Evolutionary conservation across 2,797 vertebrate species (phyloP).

Genomic region (Numenius phaeopus): DNA sequence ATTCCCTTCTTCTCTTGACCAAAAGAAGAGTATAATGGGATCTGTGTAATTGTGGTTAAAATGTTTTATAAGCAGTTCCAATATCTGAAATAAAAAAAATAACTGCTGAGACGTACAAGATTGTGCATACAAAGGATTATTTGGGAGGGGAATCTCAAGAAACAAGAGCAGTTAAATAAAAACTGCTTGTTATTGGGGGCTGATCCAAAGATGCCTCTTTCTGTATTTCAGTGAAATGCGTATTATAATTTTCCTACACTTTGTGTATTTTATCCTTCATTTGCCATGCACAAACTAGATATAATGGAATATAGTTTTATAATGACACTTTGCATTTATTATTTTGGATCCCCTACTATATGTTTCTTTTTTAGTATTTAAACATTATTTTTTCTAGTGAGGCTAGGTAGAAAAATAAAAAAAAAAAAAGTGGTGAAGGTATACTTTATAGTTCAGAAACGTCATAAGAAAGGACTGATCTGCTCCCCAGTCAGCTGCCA

Average conservation of each 20-base stretch:
- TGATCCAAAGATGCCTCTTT: neutral
- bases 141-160: neutral
- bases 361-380: neutral
- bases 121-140: neutral
- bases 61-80: neutral
- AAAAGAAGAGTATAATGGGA: neutral
- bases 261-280: neutral
- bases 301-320: neutral
- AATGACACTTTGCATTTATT: neutral
- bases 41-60: neutral
- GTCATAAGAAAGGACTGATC: neutral
- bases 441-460: neutral
- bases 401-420: neutral
- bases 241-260: neutral
- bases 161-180: neutral
- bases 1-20: neutral
- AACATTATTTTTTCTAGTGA: neutral
- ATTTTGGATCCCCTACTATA: neutral
- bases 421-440: neutral
- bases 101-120: rapidly evolving
- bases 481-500: neutral
- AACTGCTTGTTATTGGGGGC: neutral
- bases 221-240: neutral
- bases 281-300: neutral
- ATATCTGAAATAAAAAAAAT: neutral